Conservation (phyloP, 23 tunicate species). For the Botrylloides violaceus region DNA sequence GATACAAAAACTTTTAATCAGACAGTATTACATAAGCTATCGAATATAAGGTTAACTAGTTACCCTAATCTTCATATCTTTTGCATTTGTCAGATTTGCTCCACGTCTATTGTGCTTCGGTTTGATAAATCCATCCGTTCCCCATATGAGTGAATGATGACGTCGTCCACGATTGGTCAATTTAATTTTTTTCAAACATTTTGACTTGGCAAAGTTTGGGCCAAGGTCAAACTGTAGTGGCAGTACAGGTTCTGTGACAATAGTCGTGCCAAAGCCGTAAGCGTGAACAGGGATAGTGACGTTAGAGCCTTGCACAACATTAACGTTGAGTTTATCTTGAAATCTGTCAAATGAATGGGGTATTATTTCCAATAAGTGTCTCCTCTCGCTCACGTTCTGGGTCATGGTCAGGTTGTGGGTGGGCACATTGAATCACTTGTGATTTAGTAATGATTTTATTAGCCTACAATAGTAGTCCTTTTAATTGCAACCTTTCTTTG, state of each 20-base stretch:
- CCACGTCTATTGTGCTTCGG: constrained; percentile 23
- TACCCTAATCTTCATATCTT: constrained; percentile 69
- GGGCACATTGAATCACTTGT: too few species aligned
- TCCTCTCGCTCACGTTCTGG: too few species aligned
- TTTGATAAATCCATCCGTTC: constrained; percentile 67
- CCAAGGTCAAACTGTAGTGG: constrained; percentile 71
- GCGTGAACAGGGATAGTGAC: constrained; percentile 72
- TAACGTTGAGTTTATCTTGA: constrained; percentile 73
- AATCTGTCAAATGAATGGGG: constrained; percentile 31
- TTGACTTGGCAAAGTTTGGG: constrained; percentile 74
- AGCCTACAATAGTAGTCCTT: too few species aligned
- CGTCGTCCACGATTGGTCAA: constrained; percentile 84
- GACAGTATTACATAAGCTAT: too few species aligned
- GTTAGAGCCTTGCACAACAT: constrained; percentile 70
- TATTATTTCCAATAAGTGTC: not conserved
- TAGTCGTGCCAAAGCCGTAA: constrained; percentile 74
- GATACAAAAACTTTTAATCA: too few species aligned
- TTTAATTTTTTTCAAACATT: constrained; percentile 47
- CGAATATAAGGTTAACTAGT: not conserved
- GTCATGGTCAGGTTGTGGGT: too few species aligned
- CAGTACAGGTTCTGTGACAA: constrained; percentile 68
- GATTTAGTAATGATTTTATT: too few species aligned
- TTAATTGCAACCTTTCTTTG: too few species aligned
- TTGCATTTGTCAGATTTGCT: constrained; percentile 12
- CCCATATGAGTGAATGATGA: constrained; percentile 81